Evolutionary conservation across 2,888 invertebrate species (phyloP), one percentile per base, ranked within the genome.

Genomic region (Chaitophorus viminalis): DNA sequence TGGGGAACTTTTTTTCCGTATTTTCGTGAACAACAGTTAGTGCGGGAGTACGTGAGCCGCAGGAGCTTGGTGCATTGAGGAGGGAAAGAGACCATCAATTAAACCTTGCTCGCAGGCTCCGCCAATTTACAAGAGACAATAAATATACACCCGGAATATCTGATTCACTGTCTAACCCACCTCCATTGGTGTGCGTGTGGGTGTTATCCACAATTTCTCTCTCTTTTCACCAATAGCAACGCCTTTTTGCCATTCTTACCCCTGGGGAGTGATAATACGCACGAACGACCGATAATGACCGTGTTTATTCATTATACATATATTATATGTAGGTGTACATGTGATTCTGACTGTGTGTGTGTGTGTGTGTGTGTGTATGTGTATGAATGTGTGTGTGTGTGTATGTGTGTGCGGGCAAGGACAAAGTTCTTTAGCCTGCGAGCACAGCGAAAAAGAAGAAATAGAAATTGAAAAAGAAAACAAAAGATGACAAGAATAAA

Each of bases 101-200:
- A 87, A 87, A 81, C 65, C 72, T 39, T 65, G 81, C 79, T 74
- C n/a, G 81, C 87, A 60, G 86, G 54, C 60, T 74, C 78, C 29
- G 29, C 39, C 39, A 87, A 81, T 81, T 87, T 87, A 81, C 81
- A 87, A 87, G 81, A 79, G 79, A 87, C 81, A 81, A 87, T 87
- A 87, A 87, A 87, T 79, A 86, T 86, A 86, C 86, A 81, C 87
- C 79, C 54, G 31, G 36, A 81, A 87, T 81, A 87, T 87, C 87
- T 87, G 87, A 87, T 87, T 65, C 87, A 65, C 72, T 65, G 74
- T 87, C 81, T 74, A n/a, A 33, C n/a, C 65, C 81, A 17, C 81
- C 79, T 39, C 52, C 11, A 29, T n/a, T 18, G 21, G 74, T 36
- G 52, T 46, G 5, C 36, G 14, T 18, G 14, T n/a, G 70, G 36